Evolutionary conservation across 2,797 vertebrate genomes (phyloP).

Genomic region (Ciconia nigra): DNA sequence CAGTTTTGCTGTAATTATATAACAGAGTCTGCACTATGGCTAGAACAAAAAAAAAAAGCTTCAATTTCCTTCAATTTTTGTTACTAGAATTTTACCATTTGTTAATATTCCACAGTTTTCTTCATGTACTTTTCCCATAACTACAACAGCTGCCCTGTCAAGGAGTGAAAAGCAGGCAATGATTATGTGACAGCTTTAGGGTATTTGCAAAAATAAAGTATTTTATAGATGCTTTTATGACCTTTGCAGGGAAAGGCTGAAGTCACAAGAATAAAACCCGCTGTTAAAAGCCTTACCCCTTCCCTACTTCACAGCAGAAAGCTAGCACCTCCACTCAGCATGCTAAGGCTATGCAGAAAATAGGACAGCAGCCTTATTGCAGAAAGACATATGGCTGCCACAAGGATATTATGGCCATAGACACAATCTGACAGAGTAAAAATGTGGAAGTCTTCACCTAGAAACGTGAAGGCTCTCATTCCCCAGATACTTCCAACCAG

Average conservation of each 20-base stretch:
- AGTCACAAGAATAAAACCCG: neutral
- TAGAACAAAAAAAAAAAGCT: neutral
- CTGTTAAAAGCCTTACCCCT: neutral
- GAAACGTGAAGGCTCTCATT: neutral
- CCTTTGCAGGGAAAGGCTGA: neutral
- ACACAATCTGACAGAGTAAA: neutral
- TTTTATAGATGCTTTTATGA: slow-evolving; percentile 10
- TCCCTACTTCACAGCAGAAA: neutral
- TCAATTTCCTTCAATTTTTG: neutral
- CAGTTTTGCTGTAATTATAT: neutral
- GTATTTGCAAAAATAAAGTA: neutral
- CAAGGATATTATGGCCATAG: neutral
- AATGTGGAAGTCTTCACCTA: neutral
- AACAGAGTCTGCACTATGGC: neutral
- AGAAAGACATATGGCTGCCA: neutral
- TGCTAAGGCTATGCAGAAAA: neutral
- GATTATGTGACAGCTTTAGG: neutral
- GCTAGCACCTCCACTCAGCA: neutral
- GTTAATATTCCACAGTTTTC: neutral
- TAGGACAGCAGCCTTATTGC: neutral
- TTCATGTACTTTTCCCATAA: neutral
- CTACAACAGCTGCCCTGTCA: neutral
- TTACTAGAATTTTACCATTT: neutral
- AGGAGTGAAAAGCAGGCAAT: neutral
- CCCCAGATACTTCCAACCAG: neutral